Evolutionary conservation across 2,888 invertebrate species (phyloP).

Genomic region (Hofmannophila pseudospretella): DNA sequence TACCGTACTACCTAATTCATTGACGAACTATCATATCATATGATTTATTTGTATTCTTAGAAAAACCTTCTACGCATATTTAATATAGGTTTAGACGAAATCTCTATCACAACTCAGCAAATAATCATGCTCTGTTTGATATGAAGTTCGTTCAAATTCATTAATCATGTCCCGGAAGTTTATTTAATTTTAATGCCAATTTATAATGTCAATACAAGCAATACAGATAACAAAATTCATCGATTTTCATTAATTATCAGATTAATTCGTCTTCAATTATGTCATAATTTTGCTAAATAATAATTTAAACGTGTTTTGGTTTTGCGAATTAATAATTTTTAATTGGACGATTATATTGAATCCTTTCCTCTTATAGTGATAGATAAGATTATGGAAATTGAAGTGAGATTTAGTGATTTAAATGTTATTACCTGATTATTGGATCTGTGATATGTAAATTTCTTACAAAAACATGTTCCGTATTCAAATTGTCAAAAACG

Average conservation of each 20-base stretch:
- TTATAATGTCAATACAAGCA: conserved; percentile 3
- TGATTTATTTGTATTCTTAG: no score
- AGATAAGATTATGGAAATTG: conserved; percentile 8
- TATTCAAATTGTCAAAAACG: conserved; percentile 7
- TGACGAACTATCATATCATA: no score
- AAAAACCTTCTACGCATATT: no score
- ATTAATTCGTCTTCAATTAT: conserved; percentile 1
- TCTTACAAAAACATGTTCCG: conserved; percentile 8
- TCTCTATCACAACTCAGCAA: no score
- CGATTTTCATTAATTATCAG: neutral
- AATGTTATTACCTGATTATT: conserved; percentile 3
- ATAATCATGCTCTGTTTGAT: no score
- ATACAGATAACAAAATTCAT: conserved; percentile 2
- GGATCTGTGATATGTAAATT: no score
- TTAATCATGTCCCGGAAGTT: neutral
- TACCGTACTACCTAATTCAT: no score
- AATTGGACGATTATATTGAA: conserved; percentile 6
- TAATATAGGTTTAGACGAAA: no score
- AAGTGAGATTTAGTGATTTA: conserved; percentile 5
- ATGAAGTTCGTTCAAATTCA: no score
- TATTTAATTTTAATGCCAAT: neutral
- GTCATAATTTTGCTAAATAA: conserved; percentile 3
- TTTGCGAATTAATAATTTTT: conserved; percentile 4
- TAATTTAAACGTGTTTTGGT: neutral
- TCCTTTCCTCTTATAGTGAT: conserved; percentile 9